These are phyloP conservation scores for Lerema accius DNA, from an alignment of 1,140 invertebrate species.

Conservation along the genomic window DNA sequence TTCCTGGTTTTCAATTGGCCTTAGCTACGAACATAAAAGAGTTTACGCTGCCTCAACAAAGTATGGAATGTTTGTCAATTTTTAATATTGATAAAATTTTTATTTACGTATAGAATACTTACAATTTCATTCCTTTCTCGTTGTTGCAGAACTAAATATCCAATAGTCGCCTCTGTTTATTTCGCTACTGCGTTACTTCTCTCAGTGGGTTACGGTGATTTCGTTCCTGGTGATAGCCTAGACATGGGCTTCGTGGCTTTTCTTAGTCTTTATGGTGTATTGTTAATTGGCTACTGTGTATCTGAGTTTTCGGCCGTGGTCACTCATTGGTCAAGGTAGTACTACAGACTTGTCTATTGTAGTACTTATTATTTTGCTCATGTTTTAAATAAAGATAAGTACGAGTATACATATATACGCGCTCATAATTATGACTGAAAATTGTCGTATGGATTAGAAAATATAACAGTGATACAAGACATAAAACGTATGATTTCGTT, in stretches of 20 bases:
- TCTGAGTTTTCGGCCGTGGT: constrained; percentile 77
- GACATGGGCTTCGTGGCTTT: constrained; percentile 72
- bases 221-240: constrained; percentile 63
- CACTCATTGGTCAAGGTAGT: constrained; percentile 74
- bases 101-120: too few species aligned
- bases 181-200: constrained; percentile 67
- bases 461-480: too few species aligned
- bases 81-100: too few species aligned
- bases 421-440: too few species aligned
- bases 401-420: too few species aligned
- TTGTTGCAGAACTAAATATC: constrained; percentile 58
- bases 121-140: too few species aligned
- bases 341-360: too few species aligned
- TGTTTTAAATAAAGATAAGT: too few species aligned
- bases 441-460: too few species aligned
- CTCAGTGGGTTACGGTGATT: constrained; percentile 74
- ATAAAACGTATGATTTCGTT: too few species aligned
- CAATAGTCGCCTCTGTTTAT: constrained; percentile 66
- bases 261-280: constrained; percentile 69
- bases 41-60: constrained; percentile 45
- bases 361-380: too few species aligned
- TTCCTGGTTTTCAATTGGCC: constrained; percentile 73
- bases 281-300: constrained; percentile 72
- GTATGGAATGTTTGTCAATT: too few species aligned
- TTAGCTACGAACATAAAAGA: constrained; percentile 55